Conservation (phyloP, 2,113 vertebrate genomes). For the Oxyruncus cristatus region DNA sequence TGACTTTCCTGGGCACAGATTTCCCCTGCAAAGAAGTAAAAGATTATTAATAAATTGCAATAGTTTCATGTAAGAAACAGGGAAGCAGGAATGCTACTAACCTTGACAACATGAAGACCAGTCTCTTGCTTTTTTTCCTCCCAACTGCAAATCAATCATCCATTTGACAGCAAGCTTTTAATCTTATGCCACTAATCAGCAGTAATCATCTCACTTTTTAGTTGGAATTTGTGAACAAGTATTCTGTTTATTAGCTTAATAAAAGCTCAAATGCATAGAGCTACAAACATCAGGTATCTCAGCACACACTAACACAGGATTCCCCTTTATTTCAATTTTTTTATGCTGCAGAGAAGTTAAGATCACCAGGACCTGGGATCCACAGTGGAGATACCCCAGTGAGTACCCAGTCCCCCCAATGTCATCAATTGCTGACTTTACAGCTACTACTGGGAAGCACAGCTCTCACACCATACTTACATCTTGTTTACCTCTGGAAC, state of each 20-base stretch:
- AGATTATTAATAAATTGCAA: slow-evolving; percentile 34
- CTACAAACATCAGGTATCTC: slow-evolving; percentile 6
- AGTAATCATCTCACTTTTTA: not conserved
- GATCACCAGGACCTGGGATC: not conserved
- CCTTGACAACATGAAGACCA: not conserved
- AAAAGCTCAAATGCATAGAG: not conserved
- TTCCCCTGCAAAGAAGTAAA: slow-evolving; percentile 65
- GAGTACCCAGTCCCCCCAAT: not conserved
- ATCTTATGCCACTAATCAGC: not conserved
- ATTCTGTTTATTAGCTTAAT: slow-evolving; percentile 24
- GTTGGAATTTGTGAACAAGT: not conserved
- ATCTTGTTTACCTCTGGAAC: not conserved
- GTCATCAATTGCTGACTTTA: not conserved
- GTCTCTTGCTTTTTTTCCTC: slow-evolving; percentile 4
- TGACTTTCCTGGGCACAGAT: slow-evolving; percentile 30
- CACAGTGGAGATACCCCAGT: not conserved
- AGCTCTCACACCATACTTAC: not conserved
- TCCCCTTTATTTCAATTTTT: not conserved
- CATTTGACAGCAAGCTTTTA: not conserved
- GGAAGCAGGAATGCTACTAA: slow-evolving; percentile 32
- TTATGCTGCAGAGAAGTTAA: not conserved
- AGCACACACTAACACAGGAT: not conserved
- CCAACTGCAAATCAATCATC: not conserved
- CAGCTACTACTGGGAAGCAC: not conserved
- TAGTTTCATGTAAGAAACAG: not conserved